phyloP scores from a whole-genome alignment of 1,140 invertebrate genomes.

The Orius laevigatus region DNA sequence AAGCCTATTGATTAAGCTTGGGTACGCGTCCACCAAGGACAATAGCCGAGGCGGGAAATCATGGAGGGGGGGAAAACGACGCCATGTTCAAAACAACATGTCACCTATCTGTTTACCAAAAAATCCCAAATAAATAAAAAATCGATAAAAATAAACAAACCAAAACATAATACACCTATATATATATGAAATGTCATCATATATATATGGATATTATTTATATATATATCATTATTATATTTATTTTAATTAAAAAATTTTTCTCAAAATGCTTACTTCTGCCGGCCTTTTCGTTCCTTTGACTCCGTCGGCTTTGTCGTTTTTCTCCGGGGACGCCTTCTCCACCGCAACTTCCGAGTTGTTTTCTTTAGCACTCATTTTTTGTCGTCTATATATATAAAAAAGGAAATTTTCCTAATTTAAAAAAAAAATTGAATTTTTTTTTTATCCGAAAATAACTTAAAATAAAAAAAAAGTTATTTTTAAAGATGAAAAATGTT shows the following conservation, averaged over 20 bases:
- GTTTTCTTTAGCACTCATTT: slow-evolving; percentile 71
- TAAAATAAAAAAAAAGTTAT: too few relatives aligned
- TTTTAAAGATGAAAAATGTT: too few relatives aligned
- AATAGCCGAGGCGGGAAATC: neutral
- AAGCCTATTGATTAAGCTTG: neutral
- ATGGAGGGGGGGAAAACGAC: slow-evolving; percentile 1
- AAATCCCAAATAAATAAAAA: neutral
- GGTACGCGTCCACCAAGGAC: neutral
- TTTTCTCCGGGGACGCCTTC: slow-evolving; percentile 46
- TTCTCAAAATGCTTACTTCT: slow-evolving; percentile 70
- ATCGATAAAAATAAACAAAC: slow-evolving; percentile 1
- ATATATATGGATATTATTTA: too few relatives aligned
- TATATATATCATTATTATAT: neutral
- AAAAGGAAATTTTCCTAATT: slow-evolving; percentile 25
- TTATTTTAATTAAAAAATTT: slow-evolving; percentile 10
- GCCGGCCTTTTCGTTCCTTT: slow-evolving; percentile 75
- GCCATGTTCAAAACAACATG: slow-evolving; percentile 8
- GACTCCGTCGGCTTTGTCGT: slow-evolving; percentile 54
- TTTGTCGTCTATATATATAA: slow-evolving; percentile 23
- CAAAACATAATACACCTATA: neutral
- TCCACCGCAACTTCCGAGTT: slow-evolving; percentile 64
- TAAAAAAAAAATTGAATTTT: slow-evolving; percentile 13
- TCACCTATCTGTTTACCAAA: neutral
- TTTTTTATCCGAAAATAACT: slow-evolving; percentile 23
- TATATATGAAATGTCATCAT: slow-evolving; percentile 2